Percentiles rank a stretch among this genome's conserved stretches.
Evolutionary conservation across 1,140 invertebrate genomes (phyloP).

Genomic region (Drusus annulatus): DNA sequence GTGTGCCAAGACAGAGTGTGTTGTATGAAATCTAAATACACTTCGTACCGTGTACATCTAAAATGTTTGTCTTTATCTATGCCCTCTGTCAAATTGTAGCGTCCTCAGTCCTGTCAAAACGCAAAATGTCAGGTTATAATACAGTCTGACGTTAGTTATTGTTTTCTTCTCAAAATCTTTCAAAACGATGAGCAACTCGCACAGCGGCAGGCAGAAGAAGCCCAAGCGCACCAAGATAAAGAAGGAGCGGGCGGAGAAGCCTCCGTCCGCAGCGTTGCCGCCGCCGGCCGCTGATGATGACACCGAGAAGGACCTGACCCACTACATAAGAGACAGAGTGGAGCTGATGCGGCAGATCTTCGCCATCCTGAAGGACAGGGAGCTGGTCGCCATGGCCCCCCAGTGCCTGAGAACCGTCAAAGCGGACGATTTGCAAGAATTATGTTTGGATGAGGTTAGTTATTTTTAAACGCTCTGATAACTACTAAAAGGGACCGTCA

Average conservation of each 20-base stretch:
- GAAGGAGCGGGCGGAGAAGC: slow-evolving; percentile 38
- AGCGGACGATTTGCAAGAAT: slow-evolving; percentile 75
- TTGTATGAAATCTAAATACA: no score
- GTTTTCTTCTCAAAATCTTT: not conserved
- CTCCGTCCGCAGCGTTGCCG: not conserved
- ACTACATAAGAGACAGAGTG: slow-evolving; percentile 76
- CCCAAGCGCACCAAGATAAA: slow-evolving; percentile 49
- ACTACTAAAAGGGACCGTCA: no score
- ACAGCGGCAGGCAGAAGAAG: slow-evolving; percentile 10
- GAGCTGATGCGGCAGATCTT: slow-evolving; percentile 78
- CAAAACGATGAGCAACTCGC: slow-evolving; percentile 21
- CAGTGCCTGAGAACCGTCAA: slow-evolving; percentile 72
- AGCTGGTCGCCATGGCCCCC: slow-evolving; percentile 75
- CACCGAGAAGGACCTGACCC: slow-evolving; percentile 69
- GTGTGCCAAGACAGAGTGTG: no score
- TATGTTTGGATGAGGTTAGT: slow-evolving; percentile 74
- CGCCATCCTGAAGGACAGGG: slow-evolving; percentile 74
- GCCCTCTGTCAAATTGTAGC: no score
- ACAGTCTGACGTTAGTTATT: not conserved
- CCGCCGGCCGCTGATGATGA: not conserved
- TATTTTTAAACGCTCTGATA: no score
- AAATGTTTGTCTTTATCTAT: no score
- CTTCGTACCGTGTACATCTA: no score
- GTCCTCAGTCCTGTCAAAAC: no score
- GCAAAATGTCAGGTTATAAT: not conserved